Evolutionary conservation across 2,113 vertebrate species (phyloP).

Genomic region (cat (Felis catus)): DNA sequence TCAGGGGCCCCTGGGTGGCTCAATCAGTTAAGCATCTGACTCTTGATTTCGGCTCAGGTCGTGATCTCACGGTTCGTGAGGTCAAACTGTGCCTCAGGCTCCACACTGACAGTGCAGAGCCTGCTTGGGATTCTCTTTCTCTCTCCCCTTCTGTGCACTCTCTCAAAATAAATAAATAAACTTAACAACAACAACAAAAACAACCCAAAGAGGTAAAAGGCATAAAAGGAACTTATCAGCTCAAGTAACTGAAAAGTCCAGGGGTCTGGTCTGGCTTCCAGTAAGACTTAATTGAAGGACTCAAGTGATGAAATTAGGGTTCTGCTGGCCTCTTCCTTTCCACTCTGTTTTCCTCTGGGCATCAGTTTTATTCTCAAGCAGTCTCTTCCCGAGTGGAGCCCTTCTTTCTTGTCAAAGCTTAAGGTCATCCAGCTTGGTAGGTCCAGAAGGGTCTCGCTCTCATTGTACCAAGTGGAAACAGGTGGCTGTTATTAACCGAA

Average conservation of each 20-base stretch:
- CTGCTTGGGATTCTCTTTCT: too few species aligned
- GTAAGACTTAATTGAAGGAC: neutral
- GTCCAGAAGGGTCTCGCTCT: neutral
- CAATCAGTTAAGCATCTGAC: too few species aligned
- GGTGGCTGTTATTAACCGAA: neutral
- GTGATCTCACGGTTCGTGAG: too few species aligned
- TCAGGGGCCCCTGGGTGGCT: too few species aligned
- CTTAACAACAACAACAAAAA: too few species aligned
- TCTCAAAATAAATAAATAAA: too few species aligned
- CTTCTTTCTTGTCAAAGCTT: neutral
- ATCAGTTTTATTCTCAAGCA: neutral
- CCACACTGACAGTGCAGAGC: too few species aligned
- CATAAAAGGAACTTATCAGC: neutral
- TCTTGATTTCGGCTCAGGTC: too few species aligned
- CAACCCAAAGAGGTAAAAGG: neutral
- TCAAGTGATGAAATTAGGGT: neutral
- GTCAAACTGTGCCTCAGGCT: too few species aligned
- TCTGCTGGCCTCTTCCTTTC: neutral
- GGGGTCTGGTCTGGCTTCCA: neutral
- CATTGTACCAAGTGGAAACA: neutral
- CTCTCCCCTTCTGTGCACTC: too few species aligned
- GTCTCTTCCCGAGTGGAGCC: neutral
- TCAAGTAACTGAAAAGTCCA: neutral
- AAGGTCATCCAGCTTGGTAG: neutral
- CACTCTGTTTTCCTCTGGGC: neutral